Evolutionary conservation across 35 echinoderm and acorn worm genomes (phyloP).

Genomic region (Heliocidaris erythrogramma): DNA sequence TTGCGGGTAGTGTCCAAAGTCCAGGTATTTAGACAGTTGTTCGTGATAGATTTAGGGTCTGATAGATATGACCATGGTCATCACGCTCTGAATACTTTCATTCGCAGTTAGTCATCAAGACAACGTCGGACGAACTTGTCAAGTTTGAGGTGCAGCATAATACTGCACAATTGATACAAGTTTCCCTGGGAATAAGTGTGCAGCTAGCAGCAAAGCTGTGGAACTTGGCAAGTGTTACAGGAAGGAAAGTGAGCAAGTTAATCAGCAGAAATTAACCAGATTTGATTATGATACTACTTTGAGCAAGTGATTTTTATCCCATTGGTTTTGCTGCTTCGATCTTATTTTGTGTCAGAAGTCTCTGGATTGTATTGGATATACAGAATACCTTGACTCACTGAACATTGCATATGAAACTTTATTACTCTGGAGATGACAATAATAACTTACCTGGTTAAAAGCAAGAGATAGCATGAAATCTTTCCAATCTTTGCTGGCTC

Average conservation of each 20-base stretch:
- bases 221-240: neutral
- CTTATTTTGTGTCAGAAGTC: neutral
- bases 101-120: neutral
- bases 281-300: neutral
- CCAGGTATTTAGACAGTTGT: conserved; percentile 1
- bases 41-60: neutral
- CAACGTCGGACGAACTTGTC: neutral
- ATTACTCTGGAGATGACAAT: neutral
- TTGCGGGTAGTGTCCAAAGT: conserved; percentile 8
- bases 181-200: neutral
- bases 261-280: neutral
- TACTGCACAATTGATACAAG: neutral
- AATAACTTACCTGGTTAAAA: neutral
- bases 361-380: neutral
- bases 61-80: conserved; percentile 1
- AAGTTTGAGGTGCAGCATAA: neutral
- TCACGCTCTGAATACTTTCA: conserved; percentile 10
- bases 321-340: neutral
- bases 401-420: neutral
- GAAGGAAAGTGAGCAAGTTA: neutral
- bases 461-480: neutral
- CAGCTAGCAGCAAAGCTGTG: neutral
- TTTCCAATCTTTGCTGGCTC: neutral
- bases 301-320: neutral
- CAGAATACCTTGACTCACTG: neutral